These are phyloP conservation scores for Drosophila neonasuta DNA, from an alignment of 2,888 invertebrate genomes.

Conservation along the genomic window DNA sequence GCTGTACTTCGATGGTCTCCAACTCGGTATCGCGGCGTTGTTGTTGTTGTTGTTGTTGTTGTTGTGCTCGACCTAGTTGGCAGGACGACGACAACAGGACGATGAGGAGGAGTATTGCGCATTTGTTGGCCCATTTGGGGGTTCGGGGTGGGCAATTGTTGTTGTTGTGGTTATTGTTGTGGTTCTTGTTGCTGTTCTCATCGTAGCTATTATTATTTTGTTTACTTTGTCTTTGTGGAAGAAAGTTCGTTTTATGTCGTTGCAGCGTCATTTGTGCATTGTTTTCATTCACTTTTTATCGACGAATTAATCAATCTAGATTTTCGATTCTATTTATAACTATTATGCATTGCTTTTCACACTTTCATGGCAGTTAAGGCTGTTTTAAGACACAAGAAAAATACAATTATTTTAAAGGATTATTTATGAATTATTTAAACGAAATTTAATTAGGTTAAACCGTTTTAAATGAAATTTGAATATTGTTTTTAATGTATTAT, in stretches of 20 bases:
- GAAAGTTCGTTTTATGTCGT: slow-evolving; percentile 59
- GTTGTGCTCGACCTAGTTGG: slow-evolving; percentile 69
- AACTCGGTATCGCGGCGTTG: slow-evolving; percentile 36
- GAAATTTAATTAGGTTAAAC: too few relatives aligned
- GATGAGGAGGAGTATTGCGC: slow-evolving; percentile 42
- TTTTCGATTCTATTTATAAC: slow-evolving; percentile 17
- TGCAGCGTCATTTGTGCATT: slow-evolving; percentile 78
- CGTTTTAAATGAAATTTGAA: too few relatives aligned
- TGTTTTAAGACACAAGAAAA: not conserved
- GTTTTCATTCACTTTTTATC: slow-evolving; percentile 54
- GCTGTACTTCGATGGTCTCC: slow-evolving; percentile 59
- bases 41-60: slow-evolving; percentile 38
- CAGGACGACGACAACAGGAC: slow-evolving; percentile 57
- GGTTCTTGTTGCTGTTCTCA: slow-evolving; percentile 11
- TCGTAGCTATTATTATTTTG: slow-evolving; percentile 26
- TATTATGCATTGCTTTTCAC: slow-evolving; percentile 33
- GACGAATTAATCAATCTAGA: slow-evolving; percentile 23
- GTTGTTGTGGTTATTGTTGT: slow-evolving; percentile 14
- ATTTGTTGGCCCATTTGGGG: slow-evolving; percentile 62
- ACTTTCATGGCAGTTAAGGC: slow-evolving; percentile 49
- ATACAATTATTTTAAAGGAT: not conserved
- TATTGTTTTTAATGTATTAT: too few relatives aligned
- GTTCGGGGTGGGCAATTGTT: slow-evolving; percentile 34
- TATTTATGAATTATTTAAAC: not conserved
- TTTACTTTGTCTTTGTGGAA: slow-evolving; percentile 44